Base-by-base conservation (phyloP, 2,797 vertebrate genomes). In the Sebastes trivittatus region DNA sequence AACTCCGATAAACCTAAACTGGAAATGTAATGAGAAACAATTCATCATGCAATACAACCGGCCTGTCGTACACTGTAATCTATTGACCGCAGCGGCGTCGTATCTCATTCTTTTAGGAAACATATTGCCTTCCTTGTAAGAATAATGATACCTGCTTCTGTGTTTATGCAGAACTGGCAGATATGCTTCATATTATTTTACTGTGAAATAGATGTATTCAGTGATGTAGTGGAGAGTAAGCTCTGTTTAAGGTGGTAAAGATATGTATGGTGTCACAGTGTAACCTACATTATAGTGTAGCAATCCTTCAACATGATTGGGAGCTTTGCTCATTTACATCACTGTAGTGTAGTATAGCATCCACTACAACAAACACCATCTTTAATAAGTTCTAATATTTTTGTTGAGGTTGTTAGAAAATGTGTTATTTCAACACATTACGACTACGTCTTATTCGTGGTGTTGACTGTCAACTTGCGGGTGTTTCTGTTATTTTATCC, bases 1-100 rank as follows among this genome's bases (percentile, higher is more conserved):
- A 59, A 67, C 64, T 73, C 73, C 52, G 72, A 86, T 88, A 81
- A 87, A 83, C 72, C 80, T 68, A 72, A 87, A 89, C 84, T 78
- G 84, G 72, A 81, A 81, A 78, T 58, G 55, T 92, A 91, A 93
- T 92, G 84, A 88, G 78, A 89, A 91, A 72, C 86, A 60, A 88
- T 93, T 89, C 77, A 93, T 93, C 87, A 90, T 72, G 64, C 63
- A 65, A 77, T 67, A 61, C 75, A 69, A 63, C 72, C 36, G 3
- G 82, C 75, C 81, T 83, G 85, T 88, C 84, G 54, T 20, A 76
- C 76, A 61, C 7, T 34, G 49, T 52, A 85, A 80, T 74, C 82
- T 87, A 79, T 84, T 82, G 87, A 90, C 80, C 81, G 34, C 82
- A 83, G 81, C 76, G 11, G 61, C 10, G 80, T 70, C 62, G 67